A percentile compares a stretch with the other conserved stretches of the same genome.
phyloP scores from a whole-genome alignment of 2,797 vertebrate species.

The Dryobates pubescens region DNA sequence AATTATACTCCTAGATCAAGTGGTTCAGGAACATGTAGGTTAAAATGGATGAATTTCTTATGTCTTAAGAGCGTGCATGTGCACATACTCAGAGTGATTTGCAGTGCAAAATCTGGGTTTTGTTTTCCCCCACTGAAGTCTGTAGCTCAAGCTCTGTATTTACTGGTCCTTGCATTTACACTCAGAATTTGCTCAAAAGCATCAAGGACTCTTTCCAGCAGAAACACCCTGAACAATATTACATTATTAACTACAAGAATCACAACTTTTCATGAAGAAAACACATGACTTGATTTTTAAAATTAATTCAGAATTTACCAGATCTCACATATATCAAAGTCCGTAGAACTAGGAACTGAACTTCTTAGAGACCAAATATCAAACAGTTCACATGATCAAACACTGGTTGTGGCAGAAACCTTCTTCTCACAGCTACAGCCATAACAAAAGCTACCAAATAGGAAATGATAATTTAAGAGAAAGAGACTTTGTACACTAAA shows the following conservation, averaged over 20 bases:
- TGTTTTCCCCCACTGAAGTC: background rate
- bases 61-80: fast-evolving
- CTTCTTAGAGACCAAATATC: background rate
- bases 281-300: background rate
- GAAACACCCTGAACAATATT: background rate
- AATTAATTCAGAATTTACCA: background rate
- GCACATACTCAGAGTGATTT: background rate
- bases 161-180: too few relatives aligned
- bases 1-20: background rate
- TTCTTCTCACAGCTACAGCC: background rate
- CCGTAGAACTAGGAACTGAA: background rate
- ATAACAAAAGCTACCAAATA: background rate
- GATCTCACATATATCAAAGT: background rate
- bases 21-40: background rate
- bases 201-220: background rate
- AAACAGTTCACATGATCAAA: background rate
- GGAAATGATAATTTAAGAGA: background rate
- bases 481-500: background rate
- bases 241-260: background rate
- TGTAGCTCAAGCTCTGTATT: background rate
- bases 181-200: background rate
- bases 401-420: background rate
- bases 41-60: background rate
- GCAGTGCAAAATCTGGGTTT: background rate
- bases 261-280: background rate